Evolutionary conservation across 1,140 invertebrate species (phyloP).

Genomic region (Pseudomyrmex flavicornis): DNA sequence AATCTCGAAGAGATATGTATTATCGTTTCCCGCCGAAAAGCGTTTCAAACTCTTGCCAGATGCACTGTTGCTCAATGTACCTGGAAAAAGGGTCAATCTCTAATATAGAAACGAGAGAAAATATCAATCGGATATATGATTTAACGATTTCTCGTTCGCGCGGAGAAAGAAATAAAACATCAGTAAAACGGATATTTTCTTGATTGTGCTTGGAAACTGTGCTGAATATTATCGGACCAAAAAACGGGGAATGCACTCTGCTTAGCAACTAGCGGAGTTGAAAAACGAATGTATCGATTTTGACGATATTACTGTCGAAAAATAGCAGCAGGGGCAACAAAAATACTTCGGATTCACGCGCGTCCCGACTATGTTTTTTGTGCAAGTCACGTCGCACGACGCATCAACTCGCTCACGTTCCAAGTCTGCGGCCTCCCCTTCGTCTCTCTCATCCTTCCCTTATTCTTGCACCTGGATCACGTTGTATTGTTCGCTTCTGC

Average conservation of each 20-base stretch:
- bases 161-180: not conserved
- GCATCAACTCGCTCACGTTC: constrained; percentile 24
- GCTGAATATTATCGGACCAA: constrained; percentile 8
- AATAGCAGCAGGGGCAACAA: constrained; percentile 8
- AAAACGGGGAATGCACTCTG: not conserved
- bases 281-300: constrained; percentile 25
- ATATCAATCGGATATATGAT: not conserved
- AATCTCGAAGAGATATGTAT: not conserved
- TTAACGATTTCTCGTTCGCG: not conserved
- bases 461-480: constrained; percentile 70
- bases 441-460: constrained; percentile 37
- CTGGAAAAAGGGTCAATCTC: constrained; percentile 14
- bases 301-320: not conserved
- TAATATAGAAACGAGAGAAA: constrained; percentile 31
- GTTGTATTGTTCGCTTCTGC: constrained; percentile 68
- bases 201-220: not conserved
- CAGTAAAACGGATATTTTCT: constrained; percentile 31
- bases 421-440: not conserved
- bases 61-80: not conserved
- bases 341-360: constrained; percentile 49
- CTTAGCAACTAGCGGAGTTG: constrained; percentile 3
- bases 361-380: constrained; percentile 57
- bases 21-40: not conserved
- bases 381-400: constrained; percentile 31
- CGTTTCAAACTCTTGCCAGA: not conserved